A percentile compares a stretch with the other conserved stretches of the same genome.
These are phyloP conservation scores for Euleptes europaea DNA, from an alignment of 2,113 vertebrate species.

Conservation along the genomic window DNA sequence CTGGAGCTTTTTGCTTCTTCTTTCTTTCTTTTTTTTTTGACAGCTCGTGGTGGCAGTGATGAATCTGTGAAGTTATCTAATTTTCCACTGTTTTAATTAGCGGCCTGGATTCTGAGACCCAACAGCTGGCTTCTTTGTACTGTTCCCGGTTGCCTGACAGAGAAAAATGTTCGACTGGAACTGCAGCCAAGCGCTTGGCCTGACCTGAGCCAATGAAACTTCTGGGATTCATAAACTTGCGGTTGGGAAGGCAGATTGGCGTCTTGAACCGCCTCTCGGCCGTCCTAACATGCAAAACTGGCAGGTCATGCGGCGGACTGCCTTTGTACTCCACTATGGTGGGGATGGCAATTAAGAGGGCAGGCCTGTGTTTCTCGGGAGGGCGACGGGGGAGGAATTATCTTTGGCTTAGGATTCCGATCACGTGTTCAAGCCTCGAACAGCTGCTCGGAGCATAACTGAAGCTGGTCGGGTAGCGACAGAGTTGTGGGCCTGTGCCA, in stretches of 20 bases:
- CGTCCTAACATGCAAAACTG: constrained; percentile 69
- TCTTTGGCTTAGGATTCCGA: constrained; percentile 28
- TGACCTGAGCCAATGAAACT: constrained; percentile 76
- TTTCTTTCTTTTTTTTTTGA: constrained; percentile 71
- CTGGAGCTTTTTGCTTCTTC: constrained; percentile 53
- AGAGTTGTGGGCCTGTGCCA: background rate
- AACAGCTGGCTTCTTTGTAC: constrained; percentile 93
- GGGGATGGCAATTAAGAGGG: constrained; percentile 58
- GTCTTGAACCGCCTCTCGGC: constrained; percentile 67
- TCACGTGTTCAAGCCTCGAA: constrained; percentile 43
- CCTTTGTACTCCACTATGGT: constrained; percentile 70
- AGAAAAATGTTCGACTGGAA: constrained; percentile 87
- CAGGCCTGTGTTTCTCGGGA: background rate
- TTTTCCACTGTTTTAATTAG: constrained; percentile 99
- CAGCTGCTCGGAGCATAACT: fast-evolving
- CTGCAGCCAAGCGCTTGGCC: constrained; percentile 85
- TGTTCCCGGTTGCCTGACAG: constrained; percentile 92
- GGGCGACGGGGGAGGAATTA: background rate
- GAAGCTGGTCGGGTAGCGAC: constrained; percentile 12
- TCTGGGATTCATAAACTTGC: constrained; percentile 81
- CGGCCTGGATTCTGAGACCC: constrained; percentile 90
- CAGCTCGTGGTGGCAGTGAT: constrained; percentile 92
- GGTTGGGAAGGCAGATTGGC: constrained; percentile 78
- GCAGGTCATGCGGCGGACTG: constrained; percentile 66
- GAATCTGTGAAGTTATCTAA: constrained; percentile 98